Evolutionary conservation across 2,113 vertebrate genomes (phyloP).

Genomic region (Pluvialis apricaria): DNA sequence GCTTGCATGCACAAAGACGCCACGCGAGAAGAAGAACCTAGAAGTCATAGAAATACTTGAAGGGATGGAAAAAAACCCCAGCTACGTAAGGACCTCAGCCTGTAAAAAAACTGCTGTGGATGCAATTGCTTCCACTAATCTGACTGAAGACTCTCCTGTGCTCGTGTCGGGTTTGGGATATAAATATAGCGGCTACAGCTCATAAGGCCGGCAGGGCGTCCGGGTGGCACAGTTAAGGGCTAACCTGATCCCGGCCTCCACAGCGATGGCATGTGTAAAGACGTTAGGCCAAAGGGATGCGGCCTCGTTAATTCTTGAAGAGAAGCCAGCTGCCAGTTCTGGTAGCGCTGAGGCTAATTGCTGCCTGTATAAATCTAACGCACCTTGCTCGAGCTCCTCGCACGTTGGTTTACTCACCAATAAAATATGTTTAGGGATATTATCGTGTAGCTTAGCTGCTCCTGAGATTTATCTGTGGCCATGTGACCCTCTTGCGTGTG

Average conservation of each 20-base stretch:
- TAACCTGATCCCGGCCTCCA: not conserved
- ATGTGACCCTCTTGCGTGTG: not conserved
- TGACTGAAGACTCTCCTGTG: not conserved
- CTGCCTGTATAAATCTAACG: not conserved
- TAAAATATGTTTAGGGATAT: not conserved
- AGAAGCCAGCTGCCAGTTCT: not conserved
- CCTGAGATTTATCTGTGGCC: not conserved
- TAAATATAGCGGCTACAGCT: not conserved
- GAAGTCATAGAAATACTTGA: not conserved
- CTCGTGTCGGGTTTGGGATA: not conserved
- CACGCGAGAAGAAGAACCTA: not conserved
- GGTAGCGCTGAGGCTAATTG: not conserved
- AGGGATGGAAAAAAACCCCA: not conserved
- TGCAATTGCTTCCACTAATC: not conserved
- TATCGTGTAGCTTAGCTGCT: not conserved
- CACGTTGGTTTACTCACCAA: not conserved
- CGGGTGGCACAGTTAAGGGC: not conserved
- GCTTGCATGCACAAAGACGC: not conserved
- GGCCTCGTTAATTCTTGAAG: not conserved
- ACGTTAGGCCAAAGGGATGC: not conserved
- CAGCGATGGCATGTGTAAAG: not conserved
- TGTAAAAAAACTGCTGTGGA: not conserved
- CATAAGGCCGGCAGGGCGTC: not conserved
- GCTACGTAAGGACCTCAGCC: not conserved
- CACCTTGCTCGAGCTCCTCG: fast-evolving